phyloP scores from a whole-genome alignment of 2,797 vertebrate species.

The Taenioides sp. region DNA sequence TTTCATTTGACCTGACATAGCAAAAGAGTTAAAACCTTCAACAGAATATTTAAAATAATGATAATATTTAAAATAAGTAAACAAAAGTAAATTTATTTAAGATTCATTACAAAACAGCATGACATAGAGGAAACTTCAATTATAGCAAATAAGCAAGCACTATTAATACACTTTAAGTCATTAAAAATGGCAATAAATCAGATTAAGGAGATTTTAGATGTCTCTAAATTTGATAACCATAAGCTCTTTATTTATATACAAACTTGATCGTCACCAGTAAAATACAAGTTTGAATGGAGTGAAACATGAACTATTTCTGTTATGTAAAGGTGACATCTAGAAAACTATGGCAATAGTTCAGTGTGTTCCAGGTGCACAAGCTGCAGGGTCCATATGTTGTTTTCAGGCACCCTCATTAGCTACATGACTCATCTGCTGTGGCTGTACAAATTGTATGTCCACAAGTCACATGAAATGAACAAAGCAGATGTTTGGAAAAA shows the following conservation, averaged over 20 bases:
- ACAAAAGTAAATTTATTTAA: conserved; percentile 9
- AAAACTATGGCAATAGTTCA: conserved; percentile 35
- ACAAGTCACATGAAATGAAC: conserved; percentile 43
- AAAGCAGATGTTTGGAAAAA: conserved; percentile 36
- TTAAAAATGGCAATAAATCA: conserved; percentile 20
- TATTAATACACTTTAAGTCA: not conserved
- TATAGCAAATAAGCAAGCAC: conserved; percentile 11
- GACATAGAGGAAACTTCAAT: conserved; percentile 17
- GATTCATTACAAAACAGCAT: conserved; percentile 35
- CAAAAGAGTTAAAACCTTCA: not conserved
- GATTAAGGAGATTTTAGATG: conserved; percentile 29
- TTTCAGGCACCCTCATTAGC: conserved; percentile 38
- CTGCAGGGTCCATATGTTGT: conserved; percentile 43
- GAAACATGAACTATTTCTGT: conserved; percentile 37
- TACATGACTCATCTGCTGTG: conserved; percentile 46
- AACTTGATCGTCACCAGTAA: conserved; percentile 51
- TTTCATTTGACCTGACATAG: too few species aligned
- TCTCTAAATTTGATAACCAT: conserved; percentile 45
- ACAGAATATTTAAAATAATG: not conserved
- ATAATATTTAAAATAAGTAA: not conserved
- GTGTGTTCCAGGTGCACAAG: conserved; percentile 44
- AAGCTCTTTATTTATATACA: conserved; percentile 64
- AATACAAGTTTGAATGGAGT: conserved; percentile 52
- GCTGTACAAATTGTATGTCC: conserved; percentile 39
- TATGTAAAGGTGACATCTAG: conserved; percentile 51